Evolutionary conservation across 2,888 invertebrate genomes (phyloP).

Genomic region (Yponomeuta evonymella): DNA sequence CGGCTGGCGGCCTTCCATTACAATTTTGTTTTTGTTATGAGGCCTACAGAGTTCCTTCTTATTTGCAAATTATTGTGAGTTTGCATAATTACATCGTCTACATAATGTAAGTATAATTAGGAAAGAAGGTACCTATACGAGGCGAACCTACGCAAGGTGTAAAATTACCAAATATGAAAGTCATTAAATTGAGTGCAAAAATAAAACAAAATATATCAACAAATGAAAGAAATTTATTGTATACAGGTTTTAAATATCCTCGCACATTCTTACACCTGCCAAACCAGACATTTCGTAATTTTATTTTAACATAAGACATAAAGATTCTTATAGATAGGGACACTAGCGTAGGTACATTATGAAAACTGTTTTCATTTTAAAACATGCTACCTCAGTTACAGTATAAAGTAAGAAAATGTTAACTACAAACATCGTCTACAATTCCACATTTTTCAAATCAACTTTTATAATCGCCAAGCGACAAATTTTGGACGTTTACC

Average conservation of each 20-base stretch:
- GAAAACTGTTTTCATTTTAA: slow-evolving; percentile 48
- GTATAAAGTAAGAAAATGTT: slow-evolving; percentile 48
- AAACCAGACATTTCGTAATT: slow-evolving; percentile 66
- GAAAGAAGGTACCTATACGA: neutral
- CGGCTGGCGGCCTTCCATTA: too few species aligned
- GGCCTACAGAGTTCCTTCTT: too few species aligned
- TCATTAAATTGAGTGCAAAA: slow-evolving; percentile 33
- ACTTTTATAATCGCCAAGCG: slow-evolving; percentile 62
- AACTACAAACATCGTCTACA: slow-evolving; percentile 42
- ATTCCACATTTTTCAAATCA: slow-evolving; percentile 70
- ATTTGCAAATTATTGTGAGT: too few species aligned
- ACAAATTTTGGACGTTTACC: slow-evolving; percentile 62
- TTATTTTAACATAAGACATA: slow-evolving; percentile 71
- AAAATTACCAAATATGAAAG: slow-evolving; percentile 8
- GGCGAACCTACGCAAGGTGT: neutral
- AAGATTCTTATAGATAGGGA: slow-evolving; percentile 68
- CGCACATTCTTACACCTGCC: slow-evolving; percentile 68
- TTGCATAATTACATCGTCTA: neutral
- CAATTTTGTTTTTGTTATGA: too few species aligned
- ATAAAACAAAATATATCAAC: slow-evolving; percentile 65
- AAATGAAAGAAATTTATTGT: slow-evolving; percentile 77
- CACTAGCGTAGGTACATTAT: slow-evolving; percentile 38
- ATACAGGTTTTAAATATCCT: slow-evolving; percentile 76
- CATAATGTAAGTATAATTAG: neutral
- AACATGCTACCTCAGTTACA: slow-evolving; percentile 52